Conservation (phyloP, 1,140 invertebrate species). For the Trichonephila inaurata region DNA sequence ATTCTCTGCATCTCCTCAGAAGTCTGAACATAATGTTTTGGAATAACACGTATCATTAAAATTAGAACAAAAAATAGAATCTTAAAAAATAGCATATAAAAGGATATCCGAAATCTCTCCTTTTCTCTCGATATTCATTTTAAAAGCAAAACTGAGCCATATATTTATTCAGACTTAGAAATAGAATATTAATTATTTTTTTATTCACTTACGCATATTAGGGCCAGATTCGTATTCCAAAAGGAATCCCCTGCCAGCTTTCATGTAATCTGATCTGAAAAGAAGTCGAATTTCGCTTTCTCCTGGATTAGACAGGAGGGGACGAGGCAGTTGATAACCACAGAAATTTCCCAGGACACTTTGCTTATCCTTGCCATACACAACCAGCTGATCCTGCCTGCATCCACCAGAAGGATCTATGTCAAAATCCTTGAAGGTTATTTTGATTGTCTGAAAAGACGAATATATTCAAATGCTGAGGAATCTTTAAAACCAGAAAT, state of each 20-base stretch:
- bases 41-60: no score
- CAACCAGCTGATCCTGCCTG: neutral
- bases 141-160: no score
- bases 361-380: slow-evolving; percentile 47
- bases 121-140: no score
- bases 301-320: slow-evolving; percentile 39
- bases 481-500: no score
- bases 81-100: no score
- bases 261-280: slow-evolving; percentile 38
- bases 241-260: slow-evolving; percentile 29
- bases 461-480: no score
- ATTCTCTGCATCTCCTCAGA: no score
- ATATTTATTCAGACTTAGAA: no score
- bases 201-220: slow-evolving; percentile 6
- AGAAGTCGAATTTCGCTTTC: slow-evolving; percentile 61
- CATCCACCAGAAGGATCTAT: slow-evolving; percentile 27
- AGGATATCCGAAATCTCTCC: no score
- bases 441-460: slow-evolving; percentile 43
- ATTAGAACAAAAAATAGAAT: no score
- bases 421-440: slow-evolving; percentile 62
- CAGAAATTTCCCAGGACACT: slow-evolving; percentile 27
- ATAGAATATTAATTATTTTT: neutral
- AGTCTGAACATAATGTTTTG: no score
- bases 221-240: slow-evolving; percentile 32
- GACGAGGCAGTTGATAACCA: neutral